A percentile compares a stretch with the other conserved stretches of the same genome.
Conservation (phyloP, 2,113 vertebrate species). For the Cavia aperea region DNA sequence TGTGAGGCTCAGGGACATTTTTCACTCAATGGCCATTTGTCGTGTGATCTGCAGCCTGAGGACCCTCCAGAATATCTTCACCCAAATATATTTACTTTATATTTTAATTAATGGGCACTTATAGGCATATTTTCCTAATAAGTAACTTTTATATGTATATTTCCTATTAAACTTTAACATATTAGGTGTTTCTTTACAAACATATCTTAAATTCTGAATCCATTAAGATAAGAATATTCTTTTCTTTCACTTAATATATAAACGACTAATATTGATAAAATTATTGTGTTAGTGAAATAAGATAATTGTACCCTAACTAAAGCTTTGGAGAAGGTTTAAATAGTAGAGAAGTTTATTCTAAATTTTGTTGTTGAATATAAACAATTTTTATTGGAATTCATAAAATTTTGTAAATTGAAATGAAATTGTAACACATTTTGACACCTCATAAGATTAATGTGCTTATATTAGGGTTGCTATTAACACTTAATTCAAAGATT, state of each 20-base stretch:
- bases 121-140: conserved; percentile 11
- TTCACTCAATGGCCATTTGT: neutral
- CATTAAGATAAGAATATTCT: conserved; percentile 45
- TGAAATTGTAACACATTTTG: conserved; percentile 47
- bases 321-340: conserved; percentile 63
- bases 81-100: neutral
- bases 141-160: neutral
- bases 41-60: too few relatives aligned
- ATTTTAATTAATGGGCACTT: neutral
- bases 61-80: neutral
- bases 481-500: conserved; percentile 52
- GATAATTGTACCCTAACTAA: conserved; percentile 65
- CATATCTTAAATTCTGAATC: conserved; percentile 43
- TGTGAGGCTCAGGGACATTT: neutral
- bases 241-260: conserved; percentile 43
- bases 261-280: conserved; percentile 69
- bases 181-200: neutral
- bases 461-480: neutral
- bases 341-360: conserved; percentile 60
- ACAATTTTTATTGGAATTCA: conserved; percentile 66
- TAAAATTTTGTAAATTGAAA: conserved; percentile 66
- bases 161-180: neutral
- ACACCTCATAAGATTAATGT: conserved; percentile 57
- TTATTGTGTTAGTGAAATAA: conserved; percentile 73
- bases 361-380: conserved; percentile 62